Base-by-base conservation (phyloP, 2,113 vertebrate genomes). In the Euleptes europaea region DNA sequence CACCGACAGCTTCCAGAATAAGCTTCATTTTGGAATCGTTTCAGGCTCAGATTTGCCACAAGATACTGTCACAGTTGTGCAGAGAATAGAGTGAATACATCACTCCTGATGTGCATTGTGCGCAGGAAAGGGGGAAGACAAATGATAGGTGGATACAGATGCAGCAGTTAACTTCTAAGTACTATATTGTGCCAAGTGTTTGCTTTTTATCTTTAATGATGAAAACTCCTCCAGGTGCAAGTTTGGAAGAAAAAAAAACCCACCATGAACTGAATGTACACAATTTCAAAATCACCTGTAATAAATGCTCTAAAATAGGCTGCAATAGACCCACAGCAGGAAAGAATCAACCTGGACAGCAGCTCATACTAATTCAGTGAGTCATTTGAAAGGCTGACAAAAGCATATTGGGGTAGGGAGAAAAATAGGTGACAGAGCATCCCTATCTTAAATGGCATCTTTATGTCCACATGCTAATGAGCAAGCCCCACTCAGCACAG, bases 1-100 rank as follows among this genome's bases (percentile, higher is more conserved):
- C 5, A 23, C 4, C 65, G 33, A 33, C 38, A 49, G 33, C 40
- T 88, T 90, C 80, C 83, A 93, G 66, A 79, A 77, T 75, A 91
- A 91, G 80, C 23, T 87, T 82, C 60, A 82, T 82, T 92, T 92
- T 78, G 44, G 84, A 91, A 90, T 73, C 35, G 47, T 63, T 86
- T 88, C 44, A 76, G 79, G 73, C 83, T 74, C 26, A 83, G 77
- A 80, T 89, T 5, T 88, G 76, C 54, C 78, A 83, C 66, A 81
- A 89, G 49, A 87, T 67, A 40, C 65, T 83, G 51, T 82, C 86
- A 42, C 75, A 23, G 9, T 31, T 85, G 44, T 81, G n/a, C 31
- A 80, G 69, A 80, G 76, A 84, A 79, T 12, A 78, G 88, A 89
- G 38, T 31, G 92, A 86, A 90, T 35, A 76, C 2, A 71, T 66